Evolutionary conservation across 2,797 vertebrate genomes (phyloP).

Genomic region (Alauda arvensis): DNA sequence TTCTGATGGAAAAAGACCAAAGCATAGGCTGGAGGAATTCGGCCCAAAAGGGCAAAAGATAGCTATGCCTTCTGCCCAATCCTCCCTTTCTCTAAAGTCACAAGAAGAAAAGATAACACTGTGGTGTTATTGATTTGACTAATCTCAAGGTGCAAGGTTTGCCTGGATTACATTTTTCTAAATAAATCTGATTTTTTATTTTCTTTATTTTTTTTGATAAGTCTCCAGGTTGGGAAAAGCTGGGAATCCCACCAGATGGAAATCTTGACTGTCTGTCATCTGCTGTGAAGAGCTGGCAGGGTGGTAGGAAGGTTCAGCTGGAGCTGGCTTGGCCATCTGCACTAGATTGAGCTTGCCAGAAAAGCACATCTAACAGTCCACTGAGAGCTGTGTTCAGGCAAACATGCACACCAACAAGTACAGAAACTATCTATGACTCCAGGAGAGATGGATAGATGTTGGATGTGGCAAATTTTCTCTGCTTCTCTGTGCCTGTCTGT

Average conservation of each 20-base stretch:
- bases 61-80: neutral
- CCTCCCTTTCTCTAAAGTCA: neutral
- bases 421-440: neutral
- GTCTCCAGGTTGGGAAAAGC: neutral
- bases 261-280: conserved; percentile 41
- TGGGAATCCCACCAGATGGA: conserved; percentile 48
- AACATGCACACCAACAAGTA: neutral
- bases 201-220: neutral
- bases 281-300: conserved; percentile 28
- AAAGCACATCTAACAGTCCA: neutral
- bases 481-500: neutral
- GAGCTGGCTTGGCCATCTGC: conserved; percentile 40
- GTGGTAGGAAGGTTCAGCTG: conserved; percentile 24
- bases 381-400: neutral
- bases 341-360: neutral
- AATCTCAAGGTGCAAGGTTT: neutral
- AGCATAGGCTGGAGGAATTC: neutral
- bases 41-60: neutral
- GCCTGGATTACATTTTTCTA: neutral
- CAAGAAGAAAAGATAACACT: neutral
- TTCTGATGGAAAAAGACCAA: neutral
- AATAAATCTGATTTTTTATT: neutral
- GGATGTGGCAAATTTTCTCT: neutral
- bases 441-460: neutral
- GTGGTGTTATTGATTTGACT: neutral